A percentile compares a stretch with the other conserved stretches of the same genome.
Conservation (phyloP, 2,113 vertebrate species). For the Conger conger region DNA sequence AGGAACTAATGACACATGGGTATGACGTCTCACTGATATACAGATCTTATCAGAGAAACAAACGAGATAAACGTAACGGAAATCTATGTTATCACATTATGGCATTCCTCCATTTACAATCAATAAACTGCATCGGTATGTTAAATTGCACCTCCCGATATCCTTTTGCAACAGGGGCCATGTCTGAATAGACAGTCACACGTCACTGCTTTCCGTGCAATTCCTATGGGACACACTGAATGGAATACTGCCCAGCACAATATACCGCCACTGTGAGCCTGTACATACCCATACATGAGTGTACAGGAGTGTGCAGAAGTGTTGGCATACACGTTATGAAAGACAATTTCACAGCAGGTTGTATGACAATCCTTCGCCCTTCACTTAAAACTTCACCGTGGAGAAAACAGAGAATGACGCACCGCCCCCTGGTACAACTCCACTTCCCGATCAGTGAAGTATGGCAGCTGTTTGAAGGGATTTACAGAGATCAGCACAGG, state of each 20-base stretch:
- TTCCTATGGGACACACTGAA: not conserved
- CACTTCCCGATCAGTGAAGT: slow-evolving; percentile 77
- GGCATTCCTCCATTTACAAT: not conserved
- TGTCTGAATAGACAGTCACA: not conserved
- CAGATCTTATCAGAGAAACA: not conserved
- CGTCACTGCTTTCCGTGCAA: not conserved
- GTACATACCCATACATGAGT: no score
- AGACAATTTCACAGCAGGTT: not conserved
- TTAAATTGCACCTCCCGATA: not conserved
- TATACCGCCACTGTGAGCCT: no score
- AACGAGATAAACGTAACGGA: no score
- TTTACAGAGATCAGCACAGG: slow-evolving; percentile 80
- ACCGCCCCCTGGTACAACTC: slow-evolving; percentile 82
- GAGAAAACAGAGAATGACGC: slow-evolving; percentile 42
- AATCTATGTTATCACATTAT: no score
- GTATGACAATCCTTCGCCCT: no score
- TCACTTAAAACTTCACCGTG: not conserved
- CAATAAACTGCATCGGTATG: not conserved
- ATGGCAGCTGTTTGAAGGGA: slow-evolving; percentile 79
- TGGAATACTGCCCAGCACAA: no score
- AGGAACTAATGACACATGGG: not conserved
- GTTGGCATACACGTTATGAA: not conserved
- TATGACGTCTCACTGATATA: not conserved
- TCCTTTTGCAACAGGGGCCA: not conserved
- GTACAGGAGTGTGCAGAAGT: no score